phyloP scores from a whole-genome alignment of 2,113 vertebrate species.

The pig (Sus scrofa) region DNA sequence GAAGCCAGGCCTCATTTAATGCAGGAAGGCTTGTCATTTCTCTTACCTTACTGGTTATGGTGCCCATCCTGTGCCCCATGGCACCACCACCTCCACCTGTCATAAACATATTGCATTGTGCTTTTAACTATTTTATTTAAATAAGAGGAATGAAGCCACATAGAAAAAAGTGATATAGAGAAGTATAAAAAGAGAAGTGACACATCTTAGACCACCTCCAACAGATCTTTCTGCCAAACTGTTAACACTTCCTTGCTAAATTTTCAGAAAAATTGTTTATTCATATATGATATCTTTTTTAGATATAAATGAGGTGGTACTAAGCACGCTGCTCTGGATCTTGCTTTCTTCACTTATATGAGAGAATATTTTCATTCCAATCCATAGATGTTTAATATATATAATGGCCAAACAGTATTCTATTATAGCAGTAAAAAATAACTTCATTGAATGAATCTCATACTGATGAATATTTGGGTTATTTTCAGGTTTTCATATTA shows the following conservation, averaged over 20 bases:
- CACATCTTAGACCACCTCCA: not conserved
- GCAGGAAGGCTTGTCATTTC: not conserved
- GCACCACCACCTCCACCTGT: not conserved
- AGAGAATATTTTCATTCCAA: not conserved
- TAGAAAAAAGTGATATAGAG: not conserved
- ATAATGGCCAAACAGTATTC: not conserved
- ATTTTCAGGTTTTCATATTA: conserved; percentile 6
- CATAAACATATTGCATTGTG: not conserved
- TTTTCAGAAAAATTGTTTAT: not conserved
- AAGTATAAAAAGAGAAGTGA: not conserved
- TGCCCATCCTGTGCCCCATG: not conserved
- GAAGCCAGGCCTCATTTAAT: not conserved
- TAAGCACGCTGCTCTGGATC: not conserved
- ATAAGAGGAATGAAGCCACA: not conserved
- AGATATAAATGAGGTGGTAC: not conserved
- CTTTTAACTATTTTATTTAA: not conserved
- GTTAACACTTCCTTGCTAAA: not conserved
- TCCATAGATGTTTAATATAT: not conserved
- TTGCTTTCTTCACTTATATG: not conserved
- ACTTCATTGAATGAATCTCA: not conserved
- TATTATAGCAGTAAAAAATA: not conserved
- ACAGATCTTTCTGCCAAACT: not conserved
- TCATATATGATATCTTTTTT: not conserved
- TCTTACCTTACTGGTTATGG: not conserved
- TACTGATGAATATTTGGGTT: not conserved